A percentile compares a stretch with the other conserved stretches of the same genome.
Evolutionary conservation across 1,140 invertebrate species (phyloP).

Genomic region (Hirudo medicinalis): DNA sequence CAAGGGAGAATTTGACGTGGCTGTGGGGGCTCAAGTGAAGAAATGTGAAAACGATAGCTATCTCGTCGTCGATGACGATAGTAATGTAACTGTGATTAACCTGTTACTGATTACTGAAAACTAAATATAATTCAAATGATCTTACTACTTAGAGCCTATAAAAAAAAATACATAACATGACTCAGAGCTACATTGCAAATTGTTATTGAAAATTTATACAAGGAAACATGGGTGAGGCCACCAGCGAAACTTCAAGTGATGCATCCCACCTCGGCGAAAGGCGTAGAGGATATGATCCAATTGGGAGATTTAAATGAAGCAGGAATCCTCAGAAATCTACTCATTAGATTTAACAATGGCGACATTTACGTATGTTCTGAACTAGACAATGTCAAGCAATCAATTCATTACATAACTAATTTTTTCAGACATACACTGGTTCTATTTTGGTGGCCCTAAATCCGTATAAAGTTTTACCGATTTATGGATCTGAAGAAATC

Average conservation of each 20-base stretch:
- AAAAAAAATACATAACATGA: background rate
- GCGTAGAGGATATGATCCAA: slow-evolving; percentile 98
- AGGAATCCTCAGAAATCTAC: slow-evolving; percentile 86
- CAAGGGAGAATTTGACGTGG: slow-evolving; percentile 86
- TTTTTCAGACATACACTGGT: slow-evolving; percentile 81
- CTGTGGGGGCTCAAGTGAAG: slow-evolving; percentile 85
- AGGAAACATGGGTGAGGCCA: slow-evolving; percentile 9
- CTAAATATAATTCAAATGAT: background rate
- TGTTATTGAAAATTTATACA: background rate
- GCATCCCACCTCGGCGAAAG: slow-evolving; percentile 93
- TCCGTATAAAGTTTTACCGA: slow-evolving; percentile 94
- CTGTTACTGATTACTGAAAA: slow-evolving; percentile 6
- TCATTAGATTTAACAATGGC: slow-evolving; percentile 95
- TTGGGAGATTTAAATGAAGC: slow-evolving; percentile 96
- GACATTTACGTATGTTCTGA: slow-evolving; percentile 75
- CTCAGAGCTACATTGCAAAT: too few relatives aligned
- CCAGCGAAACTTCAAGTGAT: slow-evolving; percentile 75
- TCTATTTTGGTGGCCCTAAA: slow-evolving; percentile 97
- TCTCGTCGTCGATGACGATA: slow-evolving; percentile 70
- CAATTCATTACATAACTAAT: background rate
- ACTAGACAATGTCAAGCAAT: background rate
- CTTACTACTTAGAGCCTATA: background rate
- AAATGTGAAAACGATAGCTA: slow-evolving; percentile 86
- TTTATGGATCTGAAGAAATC: slow-evolving; percentile 93
- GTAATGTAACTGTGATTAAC: slow-evolving; percentile 48